A percentile compares a stretch with the other conserved stretches of the same genome.
Evolutionary conservation across 2,888 invertebrate genomes (phyloP).

Genomic region (Artemia sinica): DNA sequence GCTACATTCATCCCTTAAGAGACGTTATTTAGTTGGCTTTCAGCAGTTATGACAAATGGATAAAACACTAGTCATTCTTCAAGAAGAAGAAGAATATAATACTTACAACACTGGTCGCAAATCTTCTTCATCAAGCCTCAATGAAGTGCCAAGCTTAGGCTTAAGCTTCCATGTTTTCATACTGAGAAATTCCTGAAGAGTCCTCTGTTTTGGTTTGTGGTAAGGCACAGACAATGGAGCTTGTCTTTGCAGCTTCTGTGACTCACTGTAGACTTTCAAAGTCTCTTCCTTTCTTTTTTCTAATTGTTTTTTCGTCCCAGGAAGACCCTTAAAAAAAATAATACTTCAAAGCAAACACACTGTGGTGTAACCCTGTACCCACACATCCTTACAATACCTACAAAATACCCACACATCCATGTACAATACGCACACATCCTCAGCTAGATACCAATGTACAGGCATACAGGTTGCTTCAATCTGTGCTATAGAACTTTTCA

Average conservation of each 20-base stretch:
- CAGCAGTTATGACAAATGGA: no score
- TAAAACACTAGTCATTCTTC: no score
- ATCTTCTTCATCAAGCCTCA: slow-evolving; percentile 50
- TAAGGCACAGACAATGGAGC: slow-evolving; percentile 60
- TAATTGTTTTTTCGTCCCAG: not conserved
- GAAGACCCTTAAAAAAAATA: not conserved
- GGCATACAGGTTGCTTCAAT: no score
- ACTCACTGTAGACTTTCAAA: slow-evolving; percentile 61
- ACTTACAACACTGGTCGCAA: slow-evolving; percentile 47
- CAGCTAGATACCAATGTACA: no score
- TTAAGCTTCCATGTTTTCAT: slow-evolving; percentile 29
- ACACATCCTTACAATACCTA: no score
- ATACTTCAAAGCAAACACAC: no score
- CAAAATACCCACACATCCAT: no score
- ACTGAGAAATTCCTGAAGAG: slow-evolving; percentile 52
- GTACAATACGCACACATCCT: no score
- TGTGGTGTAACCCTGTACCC: no score
- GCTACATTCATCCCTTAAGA: no score
- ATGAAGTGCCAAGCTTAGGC: slow-evolving; percentile 29
- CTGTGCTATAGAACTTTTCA: no score
- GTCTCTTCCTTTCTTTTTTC: slow-evolving; percentile 50
- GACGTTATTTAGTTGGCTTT: no score
- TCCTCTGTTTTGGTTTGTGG: slow-evolving; percentile 61
- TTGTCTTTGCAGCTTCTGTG: slow-evolving; percentile 60
- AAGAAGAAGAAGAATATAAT: not conserved